Base-by-base conservation (phyloP, 2,888 invertebrate genomes). In the Pseudococcus longispinus region DNA sequence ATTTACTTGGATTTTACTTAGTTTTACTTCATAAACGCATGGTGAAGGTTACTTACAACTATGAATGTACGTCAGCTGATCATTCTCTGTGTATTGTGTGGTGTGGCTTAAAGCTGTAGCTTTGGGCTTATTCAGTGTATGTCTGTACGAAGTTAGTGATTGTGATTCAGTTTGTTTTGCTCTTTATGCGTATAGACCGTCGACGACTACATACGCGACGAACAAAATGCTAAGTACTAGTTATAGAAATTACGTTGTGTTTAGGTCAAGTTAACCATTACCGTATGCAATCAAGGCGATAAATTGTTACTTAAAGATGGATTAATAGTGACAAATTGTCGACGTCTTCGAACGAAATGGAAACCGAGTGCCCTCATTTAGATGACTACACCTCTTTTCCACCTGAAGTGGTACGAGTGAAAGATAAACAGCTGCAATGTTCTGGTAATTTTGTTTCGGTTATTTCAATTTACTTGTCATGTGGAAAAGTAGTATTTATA, bases 281-380 rank as follows among this genome's bases (percentile, higher is more conserved):
- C 83, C 55, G 83, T 32, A 29, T 32, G 55, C 29, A 29, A 46
- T 11, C 51, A 32, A 29, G 44, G 55, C 32, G 55, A 83, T 83
- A 9, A 46, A 83, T 83, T 83, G 6, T 82, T 83, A 83, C 3
- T 60, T 46, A 46, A 83, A 83, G 26, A 83, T 44, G 46, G 23
- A 46, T 2, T 23, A 46, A 46, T 83, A 18, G 13, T 83, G 0
- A 23, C 23, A 23, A 55, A 6, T 55, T 18, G 18, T n/a, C 37
- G n/a, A 55, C 6, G 15, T n/a, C n/a, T 23, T 60, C 60, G 60
- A 60, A 60, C 60, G 9, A 60, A 80, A 80, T 46, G 42, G 83
- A 83, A 37, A 86, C 70, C 46, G 86, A 86, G 23, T 86, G 86
- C 23, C 86, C 86, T 51, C 86, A 86, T 86, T 86, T 86, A 32